A percentile compares a stretch with the other conserved stretches of the same genome.
phyloP scores from a whole-genome alignment of 2,113 vertebrate species.

The Corythaeola cristata region DNA sequence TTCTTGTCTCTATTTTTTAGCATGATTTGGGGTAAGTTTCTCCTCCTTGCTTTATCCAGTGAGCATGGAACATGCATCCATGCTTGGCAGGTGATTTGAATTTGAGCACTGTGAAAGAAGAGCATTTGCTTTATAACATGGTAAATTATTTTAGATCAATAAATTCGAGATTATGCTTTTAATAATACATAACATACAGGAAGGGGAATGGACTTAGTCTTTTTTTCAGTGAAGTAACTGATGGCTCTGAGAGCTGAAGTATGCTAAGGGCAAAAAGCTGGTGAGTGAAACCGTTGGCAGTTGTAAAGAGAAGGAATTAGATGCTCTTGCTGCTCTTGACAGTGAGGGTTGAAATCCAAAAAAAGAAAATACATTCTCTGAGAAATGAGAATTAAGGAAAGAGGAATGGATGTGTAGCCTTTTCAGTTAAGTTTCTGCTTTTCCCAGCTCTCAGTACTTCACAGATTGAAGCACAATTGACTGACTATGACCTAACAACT shows the following conservation, averaged over 20 bases:
- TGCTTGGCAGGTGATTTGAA: neutral
- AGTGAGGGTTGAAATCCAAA: neutral
- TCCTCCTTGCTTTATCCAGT: neutral
- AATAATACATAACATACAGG: neutral
- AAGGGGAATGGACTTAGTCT: neutral
- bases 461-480: conserved; percentile 78
- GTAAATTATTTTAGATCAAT: neutral
- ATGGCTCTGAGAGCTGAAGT: conserved; percentile 68
- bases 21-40: neutral
- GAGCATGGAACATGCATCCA: neutral
- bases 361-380: no score
- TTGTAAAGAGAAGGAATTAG: neutral
- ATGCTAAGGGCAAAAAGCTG: conserved; percentile 80
- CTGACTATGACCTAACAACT: conserved; percentile 78
- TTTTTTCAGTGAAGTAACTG: neutral
- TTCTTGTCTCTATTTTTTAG: neutral
- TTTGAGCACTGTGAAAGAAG: neutral
- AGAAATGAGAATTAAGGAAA: no score
- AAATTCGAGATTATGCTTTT: neutral
- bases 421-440: neutral
- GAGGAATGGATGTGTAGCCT: no score
- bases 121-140: neutral
- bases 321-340: neutral
- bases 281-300: conserved; percentile 50
- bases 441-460: neutral